These are phyloP conservation scores for Mythimna lalbum DNA, from an alignment of 2,888 invertebrate genomes.

Conservation along the genomic window DNA sequence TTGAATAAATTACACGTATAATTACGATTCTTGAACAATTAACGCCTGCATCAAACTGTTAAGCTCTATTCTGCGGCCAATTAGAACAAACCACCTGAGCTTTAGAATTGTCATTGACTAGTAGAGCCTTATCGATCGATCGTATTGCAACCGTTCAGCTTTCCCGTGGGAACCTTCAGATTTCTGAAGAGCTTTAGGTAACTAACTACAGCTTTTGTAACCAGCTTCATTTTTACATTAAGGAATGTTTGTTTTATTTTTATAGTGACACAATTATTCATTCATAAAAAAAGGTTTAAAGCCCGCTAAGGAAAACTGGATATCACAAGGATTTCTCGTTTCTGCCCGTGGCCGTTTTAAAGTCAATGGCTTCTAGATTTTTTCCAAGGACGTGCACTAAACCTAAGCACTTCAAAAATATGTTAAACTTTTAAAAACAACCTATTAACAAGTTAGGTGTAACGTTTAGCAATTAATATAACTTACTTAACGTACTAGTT, in stretches of 20 bases:
- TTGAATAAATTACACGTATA: constrained; percentile 23
- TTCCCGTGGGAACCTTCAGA: constrained; percentile 61
- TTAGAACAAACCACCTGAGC: constrained; percentile 47
- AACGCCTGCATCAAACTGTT: constrained; percentile 34
- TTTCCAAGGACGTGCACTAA: constrained; percentile 28
- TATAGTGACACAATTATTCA: constrained; percentile 37
- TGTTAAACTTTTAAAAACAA: neutral
- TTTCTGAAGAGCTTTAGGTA: constrained; percentile 38
- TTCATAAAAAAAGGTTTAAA: constrained; percentile 28
- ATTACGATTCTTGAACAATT: constrained; percentile 39
- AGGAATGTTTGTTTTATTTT: constrained; percentile 22
- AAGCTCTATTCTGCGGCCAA: constrained; percentile 47
- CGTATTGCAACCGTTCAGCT: constrained; percentile 47
- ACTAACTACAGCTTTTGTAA: constrained; percentile 28
- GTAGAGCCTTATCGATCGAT: constrained; percentile 59
- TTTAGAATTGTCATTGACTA: constrained; percentile 55
- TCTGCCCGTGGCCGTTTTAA: constrained; percentile 7
- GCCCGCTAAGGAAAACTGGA: constrained; percentile 40
- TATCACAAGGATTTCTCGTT: constrained; percentile 43
- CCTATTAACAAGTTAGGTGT: neutral
- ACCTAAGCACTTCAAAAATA: neutral
- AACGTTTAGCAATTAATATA: neutral
- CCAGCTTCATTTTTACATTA: constrained; percentile 23
- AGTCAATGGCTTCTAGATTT: constrained; percentile 34
- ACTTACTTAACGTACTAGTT: constrained; percentile 5